A percentile compares a stretch with the other conserved stretches of the same genome.
phyloP scores from a whole-genome alignment of 2,888 invertebrate species.

The Diadegma fenestrale region DNA sequence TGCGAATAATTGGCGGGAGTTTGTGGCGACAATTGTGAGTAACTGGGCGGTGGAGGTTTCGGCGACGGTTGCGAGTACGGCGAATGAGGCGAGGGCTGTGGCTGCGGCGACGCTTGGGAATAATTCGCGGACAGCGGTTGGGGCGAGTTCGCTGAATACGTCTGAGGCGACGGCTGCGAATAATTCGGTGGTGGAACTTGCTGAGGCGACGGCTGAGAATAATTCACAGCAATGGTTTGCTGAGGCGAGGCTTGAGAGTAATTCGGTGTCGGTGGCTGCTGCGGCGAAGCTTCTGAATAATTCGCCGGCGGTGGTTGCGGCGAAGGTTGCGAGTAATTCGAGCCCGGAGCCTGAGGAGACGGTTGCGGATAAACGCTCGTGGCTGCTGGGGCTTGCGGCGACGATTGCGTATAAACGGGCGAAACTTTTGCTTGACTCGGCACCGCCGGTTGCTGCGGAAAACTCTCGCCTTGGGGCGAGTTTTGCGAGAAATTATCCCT shows the following conservation, averaged over 20 bases:
- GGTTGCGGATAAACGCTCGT: conserved; percentile 75
- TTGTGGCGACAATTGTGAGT: conserved; percentile 75
- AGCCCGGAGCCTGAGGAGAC: conserved; percentile 79
- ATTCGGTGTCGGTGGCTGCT: conserved; percentile 83
- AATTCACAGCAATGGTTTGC: conserved; percentile 82
- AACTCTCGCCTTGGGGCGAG: conserved; percentile 77
- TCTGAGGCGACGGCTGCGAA: conserved; percentile 75
- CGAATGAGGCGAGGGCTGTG: conserved; percentile 72
- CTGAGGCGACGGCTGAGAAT: conserved; percentile 76
- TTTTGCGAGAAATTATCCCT: conserved; percentile 57
- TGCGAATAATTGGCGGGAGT: conserved; percentile 83
- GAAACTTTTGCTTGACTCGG: conserved; percentile 69
- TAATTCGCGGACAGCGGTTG: conserved; percentile 82
- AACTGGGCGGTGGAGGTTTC: conserved; percentile 81
- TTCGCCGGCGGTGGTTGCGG: conserved; percentile 80
- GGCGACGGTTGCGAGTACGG: conserved; percentile 76
- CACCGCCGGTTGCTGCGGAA: conserved; percentile 75
- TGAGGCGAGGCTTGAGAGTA: conserved; percentile 83
- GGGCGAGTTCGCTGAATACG: conserved; percentile 68
- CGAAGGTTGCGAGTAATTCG: conserved; percentile 84
- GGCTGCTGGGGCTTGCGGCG: conserved; percentile 73
- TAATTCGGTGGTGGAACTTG: conserved; percentile 73
- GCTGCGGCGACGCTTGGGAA: conserved; percentile 79
- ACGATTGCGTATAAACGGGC: conserved; percentile 70
- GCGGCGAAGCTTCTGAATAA: conserved; percentile 82